Base-by-base conservation (phyloP, 92 coral and sea anemone genomes). In the Galaxea fascicularis region DNA sequence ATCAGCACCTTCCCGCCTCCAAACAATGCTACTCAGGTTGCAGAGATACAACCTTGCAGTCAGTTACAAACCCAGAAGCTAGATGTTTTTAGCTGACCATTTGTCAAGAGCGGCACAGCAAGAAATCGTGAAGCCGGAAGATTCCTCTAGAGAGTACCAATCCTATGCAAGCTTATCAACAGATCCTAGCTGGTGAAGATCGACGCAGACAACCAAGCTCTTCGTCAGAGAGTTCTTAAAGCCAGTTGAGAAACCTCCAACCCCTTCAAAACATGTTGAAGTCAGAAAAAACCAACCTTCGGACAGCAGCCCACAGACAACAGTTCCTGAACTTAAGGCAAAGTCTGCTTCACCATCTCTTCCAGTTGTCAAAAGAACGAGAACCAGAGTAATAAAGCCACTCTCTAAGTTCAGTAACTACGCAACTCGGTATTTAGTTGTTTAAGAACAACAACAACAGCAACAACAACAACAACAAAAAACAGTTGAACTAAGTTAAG, bases 61-160 rank as follows among this genome's bases (percentile, higher is more conserved):
- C 54, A 59, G 46, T 53, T 77, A 77, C 89, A 77, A 85, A 68
- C 85, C 78, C 31, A 70, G 77, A 12, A 16, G 16, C 21, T 25
- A 71, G 76, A 62, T 78, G 84, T 22, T 31, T 27, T 30, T 78
- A 13, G 77, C 84, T 31, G 84, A 78, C 25, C 84, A 49, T 28
- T 76, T 56, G 57, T 78, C 84, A 20, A 62, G 84, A 78, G 84
- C 72, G 12, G 66, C 74, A 25, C 88, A 82, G 68, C 21, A 25
- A 29, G 91, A 88, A 28, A 73, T 35, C n/a, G 11, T 51, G 25
- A 82, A 60, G 45, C 70, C 68, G 29, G 78, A 82, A 53, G 75
- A 82, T 26, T 87, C 76, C 27, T 88, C 72, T 88, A 22, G 91
- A 87, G 62, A 65, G 35, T 18, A 18, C 57, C 15, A 54, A 64